A percentile compares a stretch with the other conserved stretches of the same genome.
phyloP scores from a whole-genome alignment of 2,113 vertebrate species.

The Steatornis caripensis region DNA sequence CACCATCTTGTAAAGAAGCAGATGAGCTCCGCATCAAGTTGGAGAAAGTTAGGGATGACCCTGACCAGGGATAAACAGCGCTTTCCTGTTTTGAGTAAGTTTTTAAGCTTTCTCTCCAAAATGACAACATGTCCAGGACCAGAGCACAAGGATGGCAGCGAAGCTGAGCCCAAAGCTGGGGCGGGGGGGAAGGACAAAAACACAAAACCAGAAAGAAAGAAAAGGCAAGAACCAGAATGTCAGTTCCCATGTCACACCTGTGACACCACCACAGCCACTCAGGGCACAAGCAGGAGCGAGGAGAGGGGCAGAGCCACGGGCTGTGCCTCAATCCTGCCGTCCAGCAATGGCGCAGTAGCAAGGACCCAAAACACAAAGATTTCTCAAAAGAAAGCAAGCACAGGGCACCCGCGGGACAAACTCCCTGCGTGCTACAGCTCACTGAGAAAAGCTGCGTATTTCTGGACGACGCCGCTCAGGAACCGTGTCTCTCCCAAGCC shows the following conservation, averaged over 20 bases:
- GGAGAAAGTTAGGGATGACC: background rate
- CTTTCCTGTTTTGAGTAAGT: background rate
- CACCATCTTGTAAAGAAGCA: background rate
- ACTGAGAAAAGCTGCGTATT: fast-evolving
- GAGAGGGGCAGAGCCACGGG: background rate
- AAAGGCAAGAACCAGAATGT: background rate
- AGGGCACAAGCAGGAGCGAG: background rate
- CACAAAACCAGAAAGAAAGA: background rate
- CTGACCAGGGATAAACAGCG: background rate
- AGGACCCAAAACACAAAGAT: background rate
- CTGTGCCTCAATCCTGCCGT: fast-evolving
- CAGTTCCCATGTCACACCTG: background rate
- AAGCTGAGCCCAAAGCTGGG: background rate
- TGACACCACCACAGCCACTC: background rate
- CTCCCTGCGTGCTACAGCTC: background rate
- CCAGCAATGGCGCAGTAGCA: background rate
- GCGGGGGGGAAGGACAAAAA: fast-evolving
- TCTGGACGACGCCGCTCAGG: background rate
- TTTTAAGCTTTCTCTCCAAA: background rate
- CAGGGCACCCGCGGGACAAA: fast-evolving
- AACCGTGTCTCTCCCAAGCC: background rate
- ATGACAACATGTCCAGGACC: background rate
- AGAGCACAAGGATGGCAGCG: fast-evolving
- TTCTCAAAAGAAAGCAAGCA: background rate
- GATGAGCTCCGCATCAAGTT: background rate